phyloP scores from a whole-genome alignment of 2,113 vertebrate genomes.

The Campylorhamphus procurvoides region DNA sequence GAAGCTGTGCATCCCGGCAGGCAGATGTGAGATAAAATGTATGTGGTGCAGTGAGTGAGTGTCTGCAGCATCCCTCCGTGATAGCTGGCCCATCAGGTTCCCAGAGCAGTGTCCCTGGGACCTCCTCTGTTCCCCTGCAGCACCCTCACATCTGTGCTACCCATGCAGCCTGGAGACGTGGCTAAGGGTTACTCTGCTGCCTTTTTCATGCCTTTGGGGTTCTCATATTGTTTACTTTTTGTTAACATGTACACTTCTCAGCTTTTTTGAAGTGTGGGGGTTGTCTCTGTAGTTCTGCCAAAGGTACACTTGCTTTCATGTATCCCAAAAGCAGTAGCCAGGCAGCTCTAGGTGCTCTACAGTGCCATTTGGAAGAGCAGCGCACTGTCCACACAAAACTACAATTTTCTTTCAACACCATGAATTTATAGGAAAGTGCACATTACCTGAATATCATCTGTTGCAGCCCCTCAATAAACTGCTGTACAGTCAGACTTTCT shows the following conservation, averaged over 20 bases:
- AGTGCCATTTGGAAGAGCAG: not conserved
- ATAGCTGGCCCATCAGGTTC: not conserved
- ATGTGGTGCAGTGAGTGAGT: not conserved
- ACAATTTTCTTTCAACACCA: not conserved
- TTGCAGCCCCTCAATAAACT: not conserved
- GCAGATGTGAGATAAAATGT: not conserved
- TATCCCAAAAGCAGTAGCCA: not conserved
- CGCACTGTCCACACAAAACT: not conserved
- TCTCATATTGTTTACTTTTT: not conserved
- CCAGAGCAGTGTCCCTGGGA: not conserved
- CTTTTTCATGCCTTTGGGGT: not conserved
- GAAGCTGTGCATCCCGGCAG: not conserved
- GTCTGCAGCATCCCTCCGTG: not conserved
- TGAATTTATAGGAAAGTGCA: not conserved
- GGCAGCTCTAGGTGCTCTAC: not conserved
- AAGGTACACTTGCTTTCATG: not conserved
- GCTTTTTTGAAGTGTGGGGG: not conserved
- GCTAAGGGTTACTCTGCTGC: not conserved
- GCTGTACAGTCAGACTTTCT: not conserved
- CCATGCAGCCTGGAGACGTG: not conserved
- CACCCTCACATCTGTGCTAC: not conserved
- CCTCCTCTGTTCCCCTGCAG: not conserved
- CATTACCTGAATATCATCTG: not conserved
- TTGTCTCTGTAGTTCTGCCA: not conserved
- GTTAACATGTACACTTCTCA: not conserved